Evolutionary conservation across 2,797 vertebrate genomes (phyloP).

Genomic region (Galagoides demidoff): DNA sequence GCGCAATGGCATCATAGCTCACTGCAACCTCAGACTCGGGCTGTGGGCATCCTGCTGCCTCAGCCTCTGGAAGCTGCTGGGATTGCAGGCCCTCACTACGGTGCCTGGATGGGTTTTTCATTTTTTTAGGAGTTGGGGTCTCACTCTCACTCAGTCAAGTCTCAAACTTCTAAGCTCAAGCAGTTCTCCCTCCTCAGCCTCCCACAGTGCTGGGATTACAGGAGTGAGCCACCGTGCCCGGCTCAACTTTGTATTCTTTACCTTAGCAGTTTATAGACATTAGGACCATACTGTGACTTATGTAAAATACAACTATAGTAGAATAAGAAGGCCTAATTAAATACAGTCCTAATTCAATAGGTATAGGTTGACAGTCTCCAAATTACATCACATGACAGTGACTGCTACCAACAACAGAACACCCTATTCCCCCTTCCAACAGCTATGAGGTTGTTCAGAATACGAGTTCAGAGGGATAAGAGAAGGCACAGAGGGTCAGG

Average conservation of each 20-base stretch:
- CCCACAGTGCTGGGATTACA: no score
- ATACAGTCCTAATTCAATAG: not conserved
- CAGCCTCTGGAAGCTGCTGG: no score
- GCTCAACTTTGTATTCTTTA: not conserved
- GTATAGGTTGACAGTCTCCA: not conserved
- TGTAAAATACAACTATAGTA: not conserved
- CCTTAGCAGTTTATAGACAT: not conserved
- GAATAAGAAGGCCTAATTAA: conserved; percentile 35
- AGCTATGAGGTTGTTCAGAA: not conserved
- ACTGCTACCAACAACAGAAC: not conserved
- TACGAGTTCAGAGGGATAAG: not conserved
- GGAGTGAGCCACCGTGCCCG: no score
- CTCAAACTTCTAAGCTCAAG: no score
- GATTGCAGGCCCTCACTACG: no score
- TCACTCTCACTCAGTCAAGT: no score
- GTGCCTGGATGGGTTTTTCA: no score
- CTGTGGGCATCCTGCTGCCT: no score
- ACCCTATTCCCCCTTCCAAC: not conserved
- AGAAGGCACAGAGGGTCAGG: not conserved
- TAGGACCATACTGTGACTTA: not conserved
- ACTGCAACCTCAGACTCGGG: no score
- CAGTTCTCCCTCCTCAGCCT: no score
- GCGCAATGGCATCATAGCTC: no score
- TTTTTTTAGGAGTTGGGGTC: no score
- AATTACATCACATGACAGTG: not conserved